Evolutionary conservation across 2,113 vertebrate species (phyloP), one percentile per base, ranked within the genome.

Genomic region (Scomber colias): DNA sequence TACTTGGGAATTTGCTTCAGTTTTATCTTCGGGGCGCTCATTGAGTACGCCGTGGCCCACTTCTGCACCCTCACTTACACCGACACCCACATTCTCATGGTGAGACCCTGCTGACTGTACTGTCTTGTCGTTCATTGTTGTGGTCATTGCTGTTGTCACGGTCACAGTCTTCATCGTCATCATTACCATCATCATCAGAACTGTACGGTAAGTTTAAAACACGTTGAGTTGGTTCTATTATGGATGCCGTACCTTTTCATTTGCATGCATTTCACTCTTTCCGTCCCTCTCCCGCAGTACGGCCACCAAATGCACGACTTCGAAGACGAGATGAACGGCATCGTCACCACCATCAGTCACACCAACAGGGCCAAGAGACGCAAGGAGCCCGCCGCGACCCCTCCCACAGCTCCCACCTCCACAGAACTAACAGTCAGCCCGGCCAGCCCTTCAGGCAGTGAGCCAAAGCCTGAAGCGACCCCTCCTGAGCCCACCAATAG

Each of bases 1-100:
- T 97, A 97, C 91, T 79, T 97, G 5, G 96, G 96, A 24, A 97
- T 97, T 90, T 97, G 97, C 92, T 97, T 97, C 92, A 97, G 96
- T 83, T 97, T 97, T 74, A 97, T 97, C 90, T 97, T 97, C 4
- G 97, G 96, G 12, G 96, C 96, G 0, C 92, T 97, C 53, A 92
- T 97, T 24, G 96, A 97, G 72, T 97, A 97, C 35, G 96, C 96
- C 0, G 96, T 97, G 77, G 96, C 97, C 65, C 96, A 97, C 89
- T 97, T 97, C 93, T 97, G 96, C 84, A 95, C 95, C 35, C 93
- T 97, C 45, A 95, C 94, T 75, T 93, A 89, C 45, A 66, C 92
- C 12, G 87, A 94, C 51, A 62, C 93, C 24, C 94, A 94, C 81
- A 91, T 95, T 56, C 66, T 93, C 65, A 94, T 93, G 95, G 95